A percentile compares a stretch with the other conserved stretches of the same genome.
Conservation (phyloP, 1,140 invertebrate genomes). For the Anoplophora glabripennis region DNA sequence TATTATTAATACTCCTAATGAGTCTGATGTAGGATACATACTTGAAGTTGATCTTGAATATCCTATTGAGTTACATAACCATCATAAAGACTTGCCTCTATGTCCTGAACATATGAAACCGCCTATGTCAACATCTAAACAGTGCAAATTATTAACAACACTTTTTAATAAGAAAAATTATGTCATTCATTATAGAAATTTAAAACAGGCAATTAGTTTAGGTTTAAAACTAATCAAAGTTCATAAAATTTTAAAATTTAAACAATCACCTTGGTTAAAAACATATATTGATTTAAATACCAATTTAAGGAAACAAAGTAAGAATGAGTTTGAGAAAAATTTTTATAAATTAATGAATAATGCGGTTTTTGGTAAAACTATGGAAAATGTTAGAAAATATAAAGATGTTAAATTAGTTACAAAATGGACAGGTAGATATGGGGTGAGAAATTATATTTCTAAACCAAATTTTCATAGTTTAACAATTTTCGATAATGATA, state of each 20-base stretch:
- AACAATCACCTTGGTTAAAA: background rate
- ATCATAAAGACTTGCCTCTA: background rate
- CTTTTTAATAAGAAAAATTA: background rate
- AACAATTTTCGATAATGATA: conserved; percentile 44
- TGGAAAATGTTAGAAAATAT: too few species aligned
- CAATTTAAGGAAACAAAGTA: background rate
- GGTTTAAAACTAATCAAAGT: background rate
- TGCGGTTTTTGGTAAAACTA: too few species aligned
- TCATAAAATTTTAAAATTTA: background rate
- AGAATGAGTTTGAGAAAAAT: background rate
- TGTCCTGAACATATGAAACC: background rate
- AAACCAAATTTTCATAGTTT: conserved; percentile 23
- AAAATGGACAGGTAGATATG: conserved; percentile 5
- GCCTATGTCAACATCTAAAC: background rate
- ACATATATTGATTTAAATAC: background rate
- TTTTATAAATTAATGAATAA: too few species aligned
- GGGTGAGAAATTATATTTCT: conserved; percentile 12
- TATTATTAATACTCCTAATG: background rate
- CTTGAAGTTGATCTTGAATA: too few species aligned
- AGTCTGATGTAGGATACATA: too few species aligned
- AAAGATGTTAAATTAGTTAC: conserved; percentile 43
- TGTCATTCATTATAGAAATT: conserved; percentile 3
- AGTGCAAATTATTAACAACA: background rate
- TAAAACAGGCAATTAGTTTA: background rate
- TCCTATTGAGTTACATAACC: too few species aligned